Evolutionary conservation across 2,888 invertebrate genomes (phyloP).

Genomic region (Mimachlamys varia): DNA sequence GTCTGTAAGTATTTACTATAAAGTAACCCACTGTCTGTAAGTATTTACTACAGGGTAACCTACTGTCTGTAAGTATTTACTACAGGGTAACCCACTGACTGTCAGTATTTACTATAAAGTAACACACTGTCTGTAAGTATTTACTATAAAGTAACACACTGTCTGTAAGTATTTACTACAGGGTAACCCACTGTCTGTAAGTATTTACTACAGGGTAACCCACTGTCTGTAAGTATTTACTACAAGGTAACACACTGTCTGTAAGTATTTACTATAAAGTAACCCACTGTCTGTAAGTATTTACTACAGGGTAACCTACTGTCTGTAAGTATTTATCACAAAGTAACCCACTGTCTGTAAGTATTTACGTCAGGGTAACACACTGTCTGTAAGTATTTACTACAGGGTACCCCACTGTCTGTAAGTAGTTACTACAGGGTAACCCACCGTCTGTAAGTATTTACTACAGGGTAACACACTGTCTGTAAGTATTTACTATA

Average conservation of each 20-base stretch:
- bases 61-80: neutral
- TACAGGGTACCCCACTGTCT: neutral
- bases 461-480: too few species aligned
- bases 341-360: neutral
- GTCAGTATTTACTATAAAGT: too few species aligned
- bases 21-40: neutral
- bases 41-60: neutral
- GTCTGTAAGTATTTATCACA: neutral
- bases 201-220: neutral
- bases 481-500: too few species aligned
- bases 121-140: neutral
- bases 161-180: neutral
- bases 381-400: neutral
- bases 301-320: neutral
- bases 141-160: neutral
- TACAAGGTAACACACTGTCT: neutral
- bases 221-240: neutral
- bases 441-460: neutral
- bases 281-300: neutral
- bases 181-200: neutral
- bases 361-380: neutral
- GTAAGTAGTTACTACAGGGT: neutral
- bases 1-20: neutral
- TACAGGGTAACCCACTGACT: neutral
- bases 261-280: neutral